Evolutionary conservation across 2,797 vertebrate genomes (phyloP), one percentile per base, ranked within the genome.

Genomic region (Acanthopagrus latus): DNA sequence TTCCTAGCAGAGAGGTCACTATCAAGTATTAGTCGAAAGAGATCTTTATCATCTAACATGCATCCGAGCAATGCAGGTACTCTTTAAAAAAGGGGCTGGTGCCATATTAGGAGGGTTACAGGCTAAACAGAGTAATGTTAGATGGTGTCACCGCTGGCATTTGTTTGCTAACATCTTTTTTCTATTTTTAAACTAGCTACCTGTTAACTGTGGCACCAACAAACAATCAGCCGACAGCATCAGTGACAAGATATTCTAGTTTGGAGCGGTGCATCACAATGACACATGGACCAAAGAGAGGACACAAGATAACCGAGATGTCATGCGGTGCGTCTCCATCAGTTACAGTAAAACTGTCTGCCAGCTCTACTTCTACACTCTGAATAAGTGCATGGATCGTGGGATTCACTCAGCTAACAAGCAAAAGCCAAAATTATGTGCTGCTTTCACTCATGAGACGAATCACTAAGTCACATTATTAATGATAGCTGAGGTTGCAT

Each of bases 31-130:
- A 78, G 79, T 76, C 67, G 72, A 82, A 57, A 76, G 64, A 85
- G 43, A 58, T 82, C 50, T 65, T 51, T 29, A 13, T 87, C 64
- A 75, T 83, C 69, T 84, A 91, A 87, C 90, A 92, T 93, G 91
- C 90, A 90, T 91, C 74, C 46, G 70, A 87, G 74, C 75, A 91
- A 77, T 85, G 88, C 69, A 73, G 80, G 63, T 81, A 70, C 72
- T 76, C 64, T 76, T 86, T 67, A 81, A 38, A 8, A 8, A 38
- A 71, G 62, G 80, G 38, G 70, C 63, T 62, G 60, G 64, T 18
- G 68, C 29, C 78, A 55, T 60, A 57, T 69, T 60, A 63, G 68
- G 52, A 78, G 55, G 60, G 57, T 79, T 64, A 71, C 41, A 81
- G 76, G 68, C 41, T 68, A 33, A 78, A 78, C 41, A 25, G n/a